These are phyloP conservation scores for Clupea harengus DNA, from an alignment of 2,113 vertebrate genomes.

Conservation along the genomic window DNA sequence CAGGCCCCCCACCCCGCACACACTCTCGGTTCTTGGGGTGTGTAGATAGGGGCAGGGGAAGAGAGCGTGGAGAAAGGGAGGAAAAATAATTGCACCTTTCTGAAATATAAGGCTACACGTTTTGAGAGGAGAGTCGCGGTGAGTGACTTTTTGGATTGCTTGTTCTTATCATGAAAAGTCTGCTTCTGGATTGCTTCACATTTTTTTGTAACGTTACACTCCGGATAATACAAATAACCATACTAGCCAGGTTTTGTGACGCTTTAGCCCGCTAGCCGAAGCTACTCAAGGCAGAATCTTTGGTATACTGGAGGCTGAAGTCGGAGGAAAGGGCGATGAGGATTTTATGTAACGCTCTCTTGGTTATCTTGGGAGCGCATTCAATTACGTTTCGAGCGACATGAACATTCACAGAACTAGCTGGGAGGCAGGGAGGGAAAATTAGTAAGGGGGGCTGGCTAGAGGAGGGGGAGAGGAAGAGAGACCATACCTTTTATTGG, in stretches of 20 bases:
- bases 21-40: slow-evolving; percentile 70
- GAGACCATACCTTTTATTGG: slow-evolving; percentile 43
- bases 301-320: not conserved
- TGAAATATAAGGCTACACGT: slow-evolving; percentile 36
- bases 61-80: slow-evolving; percentile 58
- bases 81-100: not conserved
- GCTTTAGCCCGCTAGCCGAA: slow-evolving; percentile 4
- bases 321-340: not conserved
- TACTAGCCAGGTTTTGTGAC: not conserved
- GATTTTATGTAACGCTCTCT: slow-evolving; percentile 32
- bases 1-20: slow-evolving; percentile 67
- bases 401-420: slow-evolving; percentile 60
- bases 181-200: not conserved
- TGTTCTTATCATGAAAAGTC: not conserved
- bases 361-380: slow-evolving; percentile 25
- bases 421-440: slow-evolving; percentile 69
- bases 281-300: not conserved
- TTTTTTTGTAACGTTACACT: slow-evolving; percentile 30
- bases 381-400: slow-evolving; percentile 38
- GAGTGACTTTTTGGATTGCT: slow-evolving; percentile 61
- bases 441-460: slow-evolving; percentile 46
- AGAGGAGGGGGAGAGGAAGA: slow-evolving; percentile 36
- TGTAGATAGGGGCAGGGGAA: slow-evolving; percentile 69
- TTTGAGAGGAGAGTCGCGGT: slow-evolving; percentile 62
- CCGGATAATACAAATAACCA: not conserved